These are phyloP conservation scores for Solenopsis fugax DNA, from an alignment of 1,140 invertebrate genomes.

Conservation along the genomic window DNA sequence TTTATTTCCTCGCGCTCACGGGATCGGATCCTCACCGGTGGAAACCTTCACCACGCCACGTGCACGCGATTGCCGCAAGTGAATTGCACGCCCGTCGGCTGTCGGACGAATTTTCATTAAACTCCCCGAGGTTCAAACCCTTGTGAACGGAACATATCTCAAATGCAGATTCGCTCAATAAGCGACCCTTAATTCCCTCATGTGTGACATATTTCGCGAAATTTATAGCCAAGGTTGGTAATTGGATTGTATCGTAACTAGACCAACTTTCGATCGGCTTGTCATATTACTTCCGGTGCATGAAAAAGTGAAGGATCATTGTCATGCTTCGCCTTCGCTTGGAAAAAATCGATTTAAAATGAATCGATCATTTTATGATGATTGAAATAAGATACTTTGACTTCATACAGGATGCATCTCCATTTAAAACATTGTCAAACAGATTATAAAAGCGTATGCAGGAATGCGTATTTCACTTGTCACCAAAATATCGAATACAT, in stretches of 20 bases:
- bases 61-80: constrained; percentile 71
- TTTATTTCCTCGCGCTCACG: constrained; percentile 31
- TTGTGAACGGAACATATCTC: background rate
- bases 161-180: constrained; percentile 45
- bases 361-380: constrained; percentile 6
- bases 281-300: constrained; percentile 1
- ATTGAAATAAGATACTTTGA: background rate
- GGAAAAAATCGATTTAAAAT: constrained; percentile 10
- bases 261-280: background rate
- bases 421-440: background rate
- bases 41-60: constrained; percentile 59
- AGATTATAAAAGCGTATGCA: background rate
- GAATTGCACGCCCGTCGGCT: constrained; percentile 70
- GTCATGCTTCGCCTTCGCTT: background rate
- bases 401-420: too few species aligned
- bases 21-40: constrained; percentile 22
- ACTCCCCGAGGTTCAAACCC: constrained; percentile 20
- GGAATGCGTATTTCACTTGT: constrained; percentile 10
- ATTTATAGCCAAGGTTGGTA: constrained; percentile 24
- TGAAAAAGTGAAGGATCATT: background rate
- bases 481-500: background rate
- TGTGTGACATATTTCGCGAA: constrained; percentile 24
- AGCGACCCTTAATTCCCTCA: constrained; percentile 38
- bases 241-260: background rate
- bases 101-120: constrained; percentile 74